Conservation (phyloP, 2,888 invertebrate genomes). For the Falcaria lacertinaria region DNA sequence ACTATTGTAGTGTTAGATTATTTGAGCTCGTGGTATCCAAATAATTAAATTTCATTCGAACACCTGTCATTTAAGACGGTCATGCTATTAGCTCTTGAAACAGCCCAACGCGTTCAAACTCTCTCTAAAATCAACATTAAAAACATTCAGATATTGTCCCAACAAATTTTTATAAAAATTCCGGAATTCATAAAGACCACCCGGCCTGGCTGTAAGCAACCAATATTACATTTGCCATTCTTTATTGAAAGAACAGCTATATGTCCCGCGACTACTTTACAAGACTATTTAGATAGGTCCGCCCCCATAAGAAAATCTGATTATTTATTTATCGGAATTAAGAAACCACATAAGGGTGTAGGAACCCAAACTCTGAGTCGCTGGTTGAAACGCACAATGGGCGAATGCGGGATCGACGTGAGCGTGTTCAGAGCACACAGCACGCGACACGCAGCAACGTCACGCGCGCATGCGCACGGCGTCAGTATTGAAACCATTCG, state of each 20-base stretch:
- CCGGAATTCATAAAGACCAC: background rate
- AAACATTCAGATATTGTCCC: background rate
- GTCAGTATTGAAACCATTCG: background rate
- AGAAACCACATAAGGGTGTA: background rate
- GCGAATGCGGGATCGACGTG: background rate
- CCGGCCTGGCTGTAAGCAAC: background rate
- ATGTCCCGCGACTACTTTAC: background rate
- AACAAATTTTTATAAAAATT: background rate
- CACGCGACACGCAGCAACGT: too few species aligned
- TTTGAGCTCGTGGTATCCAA: background rate
- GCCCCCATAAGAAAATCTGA: too few species aligned
- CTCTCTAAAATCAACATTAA: background rate
- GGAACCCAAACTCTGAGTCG: background rate
- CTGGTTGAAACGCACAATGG: background rate
- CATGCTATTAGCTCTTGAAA: background rate
- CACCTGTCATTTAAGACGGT: too few species aligned
- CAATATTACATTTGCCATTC: too few species aligned
- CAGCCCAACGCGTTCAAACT: background rate
- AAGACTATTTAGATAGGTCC: background rate
- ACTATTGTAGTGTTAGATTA: constrained; percentile 4
- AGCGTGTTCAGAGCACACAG: background rate
- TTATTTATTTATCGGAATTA: too few species aligned
- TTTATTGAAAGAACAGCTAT: background rate
- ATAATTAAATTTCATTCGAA: too few species aligned
- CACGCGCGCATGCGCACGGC: background rate